phyloP scores from a whole-genome alignment of 2,113 vertebrate genomes.

The Corapipo altera region DNA sequence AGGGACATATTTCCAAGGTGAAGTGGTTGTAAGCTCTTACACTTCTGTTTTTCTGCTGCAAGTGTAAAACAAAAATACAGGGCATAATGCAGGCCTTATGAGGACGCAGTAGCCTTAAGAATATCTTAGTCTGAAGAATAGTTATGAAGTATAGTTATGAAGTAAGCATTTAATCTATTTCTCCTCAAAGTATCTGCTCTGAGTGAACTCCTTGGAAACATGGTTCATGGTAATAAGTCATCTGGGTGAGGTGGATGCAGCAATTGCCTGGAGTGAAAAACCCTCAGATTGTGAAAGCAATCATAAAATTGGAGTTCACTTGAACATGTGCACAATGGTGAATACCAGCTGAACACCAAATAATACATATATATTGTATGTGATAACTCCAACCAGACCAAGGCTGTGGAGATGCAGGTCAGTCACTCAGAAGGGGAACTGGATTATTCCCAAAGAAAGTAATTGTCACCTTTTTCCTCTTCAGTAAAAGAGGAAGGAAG shows the following conservation, averaged over 20 bases:
- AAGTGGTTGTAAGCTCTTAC: neutral
- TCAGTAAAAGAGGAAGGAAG: neutral
- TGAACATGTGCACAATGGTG: neutral
- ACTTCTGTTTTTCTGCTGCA: neutral
- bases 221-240: neutral
- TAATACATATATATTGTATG: no score
- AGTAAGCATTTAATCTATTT: no score
- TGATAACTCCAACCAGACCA: neutral
- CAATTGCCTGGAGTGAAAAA: neutral
- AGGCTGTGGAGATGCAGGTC: neutral
- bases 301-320: neutral
- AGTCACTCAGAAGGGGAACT: neutral
- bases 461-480: neutral
- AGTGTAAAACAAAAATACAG: neutral
- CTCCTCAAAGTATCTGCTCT: neutral
- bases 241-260: neutral
- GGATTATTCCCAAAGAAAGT: neutral
- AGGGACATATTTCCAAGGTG: neutral
- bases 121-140: neutral
- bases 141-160: no score
- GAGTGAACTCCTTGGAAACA: neutral
- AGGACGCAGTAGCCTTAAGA: neutral
- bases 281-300: neutral
- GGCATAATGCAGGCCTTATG: neutral
- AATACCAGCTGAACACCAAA: neutral